Percentiles rank a stretch among this genome's conserved stretches.
Conservation (phyloP, 2,113 vertebrate genomes). For the Saguinus midas region DNA sequence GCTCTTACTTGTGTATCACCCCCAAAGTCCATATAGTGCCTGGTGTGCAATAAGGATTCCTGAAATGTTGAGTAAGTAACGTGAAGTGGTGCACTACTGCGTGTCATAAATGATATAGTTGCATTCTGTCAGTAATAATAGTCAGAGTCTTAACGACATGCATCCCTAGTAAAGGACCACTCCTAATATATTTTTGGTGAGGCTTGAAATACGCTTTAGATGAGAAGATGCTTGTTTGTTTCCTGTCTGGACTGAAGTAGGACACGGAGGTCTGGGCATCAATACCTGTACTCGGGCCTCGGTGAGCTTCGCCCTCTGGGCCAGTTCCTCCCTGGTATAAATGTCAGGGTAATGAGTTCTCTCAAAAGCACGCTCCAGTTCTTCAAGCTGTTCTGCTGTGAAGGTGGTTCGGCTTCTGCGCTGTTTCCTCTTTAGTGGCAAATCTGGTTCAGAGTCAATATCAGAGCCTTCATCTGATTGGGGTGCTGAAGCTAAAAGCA, state of each 20-base stretch:
- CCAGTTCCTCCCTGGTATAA: constrained; percentile 98
- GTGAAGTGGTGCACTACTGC: background rate
- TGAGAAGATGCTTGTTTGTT: background rate
- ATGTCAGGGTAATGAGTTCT: constrained; percentile 99
- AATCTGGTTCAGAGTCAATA: constrained; percentile 97
- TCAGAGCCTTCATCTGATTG: constrained; percentile 98
- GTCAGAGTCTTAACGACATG: background rate
- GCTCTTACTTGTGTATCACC: background rate
- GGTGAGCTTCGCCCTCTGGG: constrained; percentile 96
- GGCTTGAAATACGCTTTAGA: background rate
- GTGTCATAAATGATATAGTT: background rate
- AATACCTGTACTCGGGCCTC: constrained; percentile 97
- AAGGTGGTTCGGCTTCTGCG: constrained; percentile 97
- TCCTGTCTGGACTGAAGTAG: background rate
- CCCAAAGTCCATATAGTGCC: background rate
- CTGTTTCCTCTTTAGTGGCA: constrained; percentile 98
- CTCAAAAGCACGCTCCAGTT: constrained; percentile 97
- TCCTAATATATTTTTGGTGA: background rate
- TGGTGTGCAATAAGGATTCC: background rate
- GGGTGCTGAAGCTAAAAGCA: constrained; percentile 85
- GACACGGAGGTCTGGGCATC: fast-evolving
- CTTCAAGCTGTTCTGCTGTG: constrained; percentile 97
- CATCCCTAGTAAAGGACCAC: background rate
- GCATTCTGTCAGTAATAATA: background rate
- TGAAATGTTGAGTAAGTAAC: background rate